Evolutionary conservation across 1,140 invertebrate genomes (phyloP).

Genomic region (Drosophila rhopaloa): DNA sequence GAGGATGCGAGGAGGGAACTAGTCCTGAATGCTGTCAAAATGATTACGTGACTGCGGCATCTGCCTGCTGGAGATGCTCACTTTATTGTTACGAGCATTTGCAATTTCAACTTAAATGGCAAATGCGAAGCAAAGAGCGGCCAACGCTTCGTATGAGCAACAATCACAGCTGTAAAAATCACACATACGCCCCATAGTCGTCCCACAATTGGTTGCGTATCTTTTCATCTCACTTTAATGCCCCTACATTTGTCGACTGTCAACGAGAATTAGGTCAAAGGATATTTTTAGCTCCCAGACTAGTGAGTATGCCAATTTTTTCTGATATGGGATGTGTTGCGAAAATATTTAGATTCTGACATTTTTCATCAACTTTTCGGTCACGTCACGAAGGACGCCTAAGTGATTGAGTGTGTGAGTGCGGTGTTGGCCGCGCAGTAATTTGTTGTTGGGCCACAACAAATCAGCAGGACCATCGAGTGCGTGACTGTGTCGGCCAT

Average conservation of each 20-base stretch:
- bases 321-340: slow-evolving; percentile 21
- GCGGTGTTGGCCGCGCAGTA: slow-evolving; percentile 15
- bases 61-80: slow-evolving; percentile 28
- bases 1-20: slow-evolving; percentile 4
- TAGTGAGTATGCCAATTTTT: slow-evolving; percentile 38
- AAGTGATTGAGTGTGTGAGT: slow-evolving; percentile 16
- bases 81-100: slow-evolving; percentile 63
- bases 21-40: slow-evolving; percentile 40
- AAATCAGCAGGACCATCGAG: slow-evolving; percentile 31
- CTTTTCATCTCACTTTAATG: slow-evolving; percentile 53
- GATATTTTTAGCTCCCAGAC: slow-evolving; percentile 65
- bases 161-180: slow-evolving; percentile 65
- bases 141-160: slow-evolving; percentile 60
- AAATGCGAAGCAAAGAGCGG: slow-evolving; percentile 7
- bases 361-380: slow-evolving; percentile 62
- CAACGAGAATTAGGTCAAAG: slow-evolving; percentile 77
- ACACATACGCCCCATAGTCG: slow-evolving; percentile 58
- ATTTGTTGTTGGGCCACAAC: slow-evolving; percentile 32
- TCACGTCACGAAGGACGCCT: slow-evolving; percentile 29
- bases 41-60: slow-evolving; percentile 66
- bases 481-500: slow-evolving; percentile 47
- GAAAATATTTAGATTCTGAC: slow-evolving; percentile 57
- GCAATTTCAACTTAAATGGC: slow-evolving; percentile 57
- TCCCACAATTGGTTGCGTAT: slow-evolving; percentile 36
- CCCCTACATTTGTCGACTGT: slow-evolving; percentile 70